phyloP scores from a whole-genome alignment of 2,113 vertebrate genomes.

The Oenanthe oenanthe region DNA sequence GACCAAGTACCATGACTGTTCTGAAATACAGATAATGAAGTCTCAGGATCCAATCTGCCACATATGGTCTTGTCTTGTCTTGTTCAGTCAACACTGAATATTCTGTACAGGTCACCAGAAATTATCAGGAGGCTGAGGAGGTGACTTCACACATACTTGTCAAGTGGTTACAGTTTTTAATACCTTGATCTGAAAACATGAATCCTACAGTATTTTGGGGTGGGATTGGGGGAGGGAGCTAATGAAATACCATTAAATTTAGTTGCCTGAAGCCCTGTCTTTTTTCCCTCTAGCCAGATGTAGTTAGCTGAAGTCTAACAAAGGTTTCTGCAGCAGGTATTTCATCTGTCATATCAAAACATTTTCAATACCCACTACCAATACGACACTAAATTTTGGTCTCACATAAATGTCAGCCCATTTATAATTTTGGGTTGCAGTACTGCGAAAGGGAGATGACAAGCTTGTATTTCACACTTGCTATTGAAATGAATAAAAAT shows the following conservation, averaged over 20 bases:
- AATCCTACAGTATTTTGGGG: neutral
- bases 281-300: conserved; percentile 2
- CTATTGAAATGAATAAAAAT: conserved; percentile 73
- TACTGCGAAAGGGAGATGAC: conserved; percentile 70
- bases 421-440: conserved; percentile 76
- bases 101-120: neutral
- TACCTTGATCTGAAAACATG: neutral
- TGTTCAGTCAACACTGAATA: neutral
- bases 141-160: neutral
- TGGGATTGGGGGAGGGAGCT: neutral
- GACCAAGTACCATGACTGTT: neutral
- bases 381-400: conserved; percentile 70
- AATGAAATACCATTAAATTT: conserved; percentile 51
- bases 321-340: conserved; percentile 61
- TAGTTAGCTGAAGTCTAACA: conserved; percentile 61
- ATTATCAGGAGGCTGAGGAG: neutral
- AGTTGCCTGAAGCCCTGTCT: neutral
- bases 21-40: neutral
- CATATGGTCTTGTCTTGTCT: neutral
- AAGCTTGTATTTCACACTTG: conserved; percentile 73
- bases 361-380: conserved; percentile 72
- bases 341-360: conserved; percentile 76
- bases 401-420: conserved; percentile 74
- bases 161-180: neutral
- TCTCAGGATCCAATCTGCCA: neutral